These are phyloP conservation scores for Grapholita molesta DNA, from an alignment of 1,140 invertebrate genomes.

Conservation along the genomic window DNA sequence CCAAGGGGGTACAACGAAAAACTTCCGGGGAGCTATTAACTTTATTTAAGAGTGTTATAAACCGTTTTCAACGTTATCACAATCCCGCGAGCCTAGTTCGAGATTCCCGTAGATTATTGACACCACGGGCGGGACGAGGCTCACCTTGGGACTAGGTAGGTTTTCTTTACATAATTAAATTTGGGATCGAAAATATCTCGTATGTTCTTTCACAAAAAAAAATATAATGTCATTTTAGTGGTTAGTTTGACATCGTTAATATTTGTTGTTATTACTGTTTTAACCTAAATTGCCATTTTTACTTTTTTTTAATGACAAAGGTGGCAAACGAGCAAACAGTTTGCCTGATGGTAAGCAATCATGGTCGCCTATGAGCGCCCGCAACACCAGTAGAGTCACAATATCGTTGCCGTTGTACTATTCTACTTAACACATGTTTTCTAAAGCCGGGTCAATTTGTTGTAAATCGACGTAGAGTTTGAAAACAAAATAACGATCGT, in stretches of 20 bases:
- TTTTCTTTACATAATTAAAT: background rate
- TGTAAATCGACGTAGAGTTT: background rate
- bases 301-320: no score
- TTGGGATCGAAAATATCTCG: background rate
- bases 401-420: no score
- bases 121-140: constrained; percentile 34
- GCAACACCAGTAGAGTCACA: no score
- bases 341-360: no score
- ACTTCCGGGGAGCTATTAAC: constrained; percentile 65
- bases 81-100: constrained; percentile 47
- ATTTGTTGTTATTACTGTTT: no score
- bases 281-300: no score
- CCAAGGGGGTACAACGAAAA: constrained; percentile 64
- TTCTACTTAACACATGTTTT: background rate
- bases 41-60: constrained; percentile 73
- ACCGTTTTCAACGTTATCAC: constrained; percentile 69
- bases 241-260: no score
- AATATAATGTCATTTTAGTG: no score
- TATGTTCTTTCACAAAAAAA: no score
- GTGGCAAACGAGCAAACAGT: no score
- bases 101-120: constrained; percentile 41
- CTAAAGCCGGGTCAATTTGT: background rate
- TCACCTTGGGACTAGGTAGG: background rate
- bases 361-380: no score
- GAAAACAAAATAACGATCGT: background rate